A percentile compares a stretch with the other conserved stretches of the same genome.
phyloP scores from a whole-genome alignment of 2,888 invertebrate species.

The Acanthosepion pharaonis region DNA sequence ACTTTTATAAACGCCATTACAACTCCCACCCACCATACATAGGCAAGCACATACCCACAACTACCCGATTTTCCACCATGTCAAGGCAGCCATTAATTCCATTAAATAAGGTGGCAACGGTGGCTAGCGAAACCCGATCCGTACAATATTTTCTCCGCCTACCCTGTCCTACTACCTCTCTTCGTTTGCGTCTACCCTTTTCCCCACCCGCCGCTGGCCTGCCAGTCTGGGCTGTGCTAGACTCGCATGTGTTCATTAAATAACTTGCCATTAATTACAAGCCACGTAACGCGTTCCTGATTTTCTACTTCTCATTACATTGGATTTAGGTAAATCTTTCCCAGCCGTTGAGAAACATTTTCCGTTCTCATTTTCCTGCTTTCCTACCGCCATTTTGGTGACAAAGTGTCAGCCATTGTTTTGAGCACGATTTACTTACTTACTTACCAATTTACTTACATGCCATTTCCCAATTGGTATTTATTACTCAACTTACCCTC shows the following conservation, averaged over 20 bases:
- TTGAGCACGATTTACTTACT: neutral
- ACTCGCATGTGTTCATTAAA: slow-evolving; percentile 20
- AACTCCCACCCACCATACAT: neutral
- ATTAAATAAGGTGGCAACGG: slow-evolving; percentile 20
- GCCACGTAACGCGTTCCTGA: neutral
- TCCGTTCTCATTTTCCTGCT: too few relatives aligned
- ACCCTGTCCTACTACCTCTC: neutral
- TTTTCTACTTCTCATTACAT: neutral
- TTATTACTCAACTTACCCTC: neutral
- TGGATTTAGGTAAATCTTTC: neutral
- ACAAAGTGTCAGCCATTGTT: slow-evolving; percentile 9
- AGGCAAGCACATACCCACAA: neutral
- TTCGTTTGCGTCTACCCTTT: neutral
- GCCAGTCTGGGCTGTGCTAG: neutral
- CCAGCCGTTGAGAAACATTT: too few relatives aligned
- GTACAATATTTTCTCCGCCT: neutral
- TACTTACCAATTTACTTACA: neutral
- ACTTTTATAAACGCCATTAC: too few relatives aligned
- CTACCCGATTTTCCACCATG: neutral
- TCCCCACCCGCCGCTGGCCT: neutral
- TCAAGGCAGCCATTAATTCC: slow-evolving; percentile 15
- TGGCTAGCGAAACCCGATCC: neutral
- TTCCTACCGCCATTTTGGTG: neutral
- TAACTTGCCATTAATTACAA: neutral
- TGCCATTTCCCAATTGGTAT: neutral